Evolutionary conservation across 2,888 invertebrate genomes (phyloP), one percentile per base, ranked within the genome.

Genomic region (Netelia virgata): DNA sequence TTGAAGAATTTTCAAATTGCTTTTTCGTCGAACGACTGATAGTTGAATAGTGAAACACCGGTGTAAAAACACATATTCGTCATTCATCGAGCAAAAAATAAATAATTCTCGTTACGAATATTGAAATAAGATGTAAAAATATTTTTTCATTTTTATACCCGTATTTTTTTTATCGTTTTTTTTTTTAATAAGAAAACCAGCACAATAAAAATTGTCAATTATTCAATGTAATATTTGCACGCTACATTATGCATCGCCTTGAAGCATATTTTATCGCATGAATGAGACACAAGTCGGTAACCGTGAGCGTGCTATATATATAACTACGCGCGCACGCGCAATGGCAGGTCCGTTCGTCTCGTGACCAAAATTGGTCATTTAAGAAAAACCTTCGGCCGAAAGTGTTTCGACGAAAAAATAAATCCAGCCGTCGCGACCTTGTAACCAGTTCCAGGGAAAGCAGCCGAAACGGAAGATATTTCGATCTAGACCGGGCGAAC

Each of bases 331-430:
- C 61, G 61, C 28, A 50, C 47, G 36, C 63, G 47, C 16, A 23
- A 50, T 61, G 41, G 74, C 53, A 59, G 74, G 61, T 50, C 47
- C 63, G 63, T 55, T 28, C 9, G 41, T 80, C 59, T 84, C 80
- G 83, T 84, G 80, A 76, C 72, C 53, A 76, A 84, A 84, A 83
- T 68, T 75, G 66, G 70, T 80, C 80, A 61, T 68, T 70, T 61
- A 68, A 79, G 28, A 77, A 68, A 63, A 28, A 43, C 18, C 47
- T 61, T 77, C 43, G 43, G 20, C 36, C 28, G 59, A 80, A 76
- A 80, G 70, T 68, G 76, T 66, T 80, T 80, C 80, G 66, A 55
- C 72, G 80, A 73, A 83, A 63, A 68, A 79, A 70, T 59, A 57
- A 75, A 55, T 11, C 43, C 43, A 50, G 72, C 16, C n/a, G 53